Evolutionary conservation across 2,888 invertebrate genomes (phyloP), one percentile per base, ranked within the genome.

Genomic region (Monochamus alternatus): DNA sequence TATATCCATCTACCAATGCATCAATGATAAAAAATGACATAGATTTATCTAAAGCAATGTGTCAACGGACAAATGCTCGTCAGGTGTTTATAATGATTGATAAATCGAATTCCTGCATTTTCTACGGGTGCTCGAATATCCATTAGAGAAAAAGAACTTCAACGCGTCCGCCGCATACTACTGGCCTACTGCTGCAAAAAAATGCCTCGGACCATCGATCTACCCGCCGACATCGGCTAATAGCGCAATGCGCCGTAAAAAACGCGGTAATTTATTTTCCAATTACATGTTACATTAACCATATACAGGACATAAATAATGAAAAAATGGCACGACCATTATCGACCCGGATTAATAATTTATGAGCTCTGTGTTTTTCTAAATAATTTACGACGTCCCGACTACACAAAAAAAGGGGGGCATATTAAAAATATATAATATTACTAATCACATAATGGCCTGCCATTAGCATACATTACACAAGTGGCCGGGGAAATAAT

Each of bases 381-480:
- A 74, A 60, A 74, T 66, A 67, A 68, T 62, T 59, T 62, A 72
- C 43, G 62, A 74, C 62, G n/a, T n/a, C 55, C n/a, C 55, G n/a
- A 14, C 55, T 60, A 74, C 67, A 59, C 52, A 67, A 67, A 73
- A 64, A 73, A 65, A 44, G 60, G 44, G 59, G 59, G 43, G 32
- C 59, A 55, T 63, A 66, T 73, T 73, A 73, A 76, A 76, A 66
- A 66, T 73, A 76, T 73, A 76, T 74, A 76, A 74, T 70, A 70
- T 70, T 66, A 64, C 75, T 77, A 77, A 77, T 75, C 75, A 77
- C 70, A 73, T 77, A 77, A 77, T 76, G 65, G 68, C 44, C 65
- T 67, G 62, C 63, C 70, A 78, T 78, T 78, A 76, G 76, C 78
- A 78, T 78, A 76, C 74, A 76, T 78, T 78, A 78, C 69, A 59